Conservation (phyloP, 2,797 vertebrate genomes). For the Synaphobranchus kaupii region DNA sequence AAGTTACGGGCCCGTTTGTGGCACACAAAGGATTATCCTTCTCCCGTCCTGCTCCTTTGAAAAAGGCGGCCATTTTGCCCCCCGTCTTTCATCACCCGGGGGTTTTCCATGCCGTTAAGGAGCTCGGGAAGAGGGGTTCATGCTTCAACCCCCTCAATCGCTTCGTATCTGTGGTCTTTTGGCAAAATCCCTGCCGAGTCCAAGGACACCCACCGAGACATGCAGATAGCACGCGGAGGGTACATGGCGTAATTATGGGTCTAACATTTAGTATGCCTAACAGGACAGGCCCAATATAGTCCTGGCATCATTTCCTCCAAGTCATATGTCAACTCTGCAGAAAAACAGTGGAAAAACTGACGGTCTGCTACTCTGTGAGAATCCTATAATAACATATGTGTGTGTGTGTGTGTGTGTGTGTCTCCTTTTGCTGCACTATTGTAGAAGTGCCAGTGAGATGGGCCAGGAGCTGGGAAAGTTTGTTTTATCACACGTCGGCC, state of each 20-base stretch:
- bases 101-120: background rate
- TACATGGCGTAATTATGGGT: background rate
- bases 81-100: background rate
- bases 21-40: slow-evolving; percentile 1
- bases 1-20: background rate
- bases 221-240: background rate
- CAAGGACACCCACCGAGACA: background rate
- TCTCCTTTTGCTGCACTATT: background rate
- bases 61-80: background rate
- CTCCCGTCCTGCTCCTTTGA: background rate
- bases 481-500: background rate
- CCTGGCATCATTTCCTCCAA: background rate
- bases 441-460: background rate
- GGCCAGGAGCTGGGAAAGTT: background rate
- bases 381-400: background rate
- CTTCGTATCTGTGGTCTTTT: background rate
- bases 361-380: background rate
- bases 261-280: background rate
- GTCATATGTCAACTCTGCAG: background rate
- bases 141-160: background rate
- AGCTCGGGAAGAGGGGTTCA: background rate
- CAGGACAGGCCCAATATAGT: background rate
- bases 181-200: background rate
- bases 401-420: too few relatives aligned
- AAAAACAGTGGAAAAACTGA: background rate